phyloP scores from a whole-genome alignment of 2,797 vertebrate species.

The Nyctibius grandis region DNA sequence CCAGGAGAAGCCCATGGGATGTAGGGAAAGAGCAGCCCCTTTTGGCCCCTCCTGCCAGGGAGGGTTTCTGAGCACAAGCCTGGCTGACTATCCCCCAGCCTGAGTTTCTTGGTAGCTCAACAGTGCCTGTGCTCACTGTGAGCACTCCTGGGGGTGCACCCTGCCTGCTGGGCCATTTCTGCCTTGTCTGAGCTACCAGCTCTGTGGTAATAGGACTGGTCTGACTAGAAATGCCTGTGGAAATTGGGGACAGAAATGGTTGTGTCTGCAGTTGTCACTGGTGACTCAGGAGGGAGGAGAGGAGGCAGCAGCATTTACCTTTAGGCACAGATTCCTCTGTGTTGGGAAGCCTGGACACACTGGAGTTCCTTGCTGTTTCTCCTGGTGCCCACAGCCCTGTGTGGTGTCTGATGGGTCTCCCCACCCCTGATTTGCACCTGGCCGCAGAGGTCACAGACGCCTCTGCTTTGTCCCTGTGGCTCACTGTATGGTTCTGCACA shows the following conservation, averaged over 20 bases:
- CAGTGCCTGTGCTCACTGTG: neutral
- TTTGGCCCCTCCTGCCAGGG: neutral
- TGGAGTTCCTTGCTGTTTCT: neutral
- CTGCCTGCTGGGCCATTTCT: neutral
- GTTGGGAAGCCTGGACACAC: neutral
- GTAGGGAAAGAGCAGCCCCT: neutral
- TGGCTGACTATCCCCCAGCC: neutral
- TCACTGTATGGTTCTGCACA: no score
- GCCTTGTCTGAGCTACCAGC: neutral
- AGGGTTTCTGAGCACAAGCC: neutral
- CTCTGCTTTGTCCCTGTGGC: neutral
- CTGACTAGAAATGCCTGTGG: neutral
- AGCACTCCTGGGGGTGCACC: neutral
- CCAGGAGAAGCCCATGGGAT: neutral
- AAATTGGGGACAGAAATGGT: neutral
- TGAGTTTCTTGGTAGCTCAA: neutral
- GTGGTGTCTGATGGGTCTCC: neutral
- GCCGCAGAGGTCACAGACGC: neutral
- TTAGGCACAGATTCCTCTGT: neutral
- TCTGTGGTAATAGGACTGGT: neutral
- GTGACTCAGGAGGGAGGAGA: neutral
- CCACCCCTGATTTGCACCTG: neutral
- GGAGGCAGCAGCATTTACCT: neutral
- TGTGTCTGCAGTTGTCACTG: neutral
- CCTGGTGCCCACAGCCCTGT: fast-evolving